Percentiles rank a stretch among this genome's conserved stretches.
Conservation (phyloP, 2,888 invertebrate genomes). For the Drosophila conformis region DNA sequence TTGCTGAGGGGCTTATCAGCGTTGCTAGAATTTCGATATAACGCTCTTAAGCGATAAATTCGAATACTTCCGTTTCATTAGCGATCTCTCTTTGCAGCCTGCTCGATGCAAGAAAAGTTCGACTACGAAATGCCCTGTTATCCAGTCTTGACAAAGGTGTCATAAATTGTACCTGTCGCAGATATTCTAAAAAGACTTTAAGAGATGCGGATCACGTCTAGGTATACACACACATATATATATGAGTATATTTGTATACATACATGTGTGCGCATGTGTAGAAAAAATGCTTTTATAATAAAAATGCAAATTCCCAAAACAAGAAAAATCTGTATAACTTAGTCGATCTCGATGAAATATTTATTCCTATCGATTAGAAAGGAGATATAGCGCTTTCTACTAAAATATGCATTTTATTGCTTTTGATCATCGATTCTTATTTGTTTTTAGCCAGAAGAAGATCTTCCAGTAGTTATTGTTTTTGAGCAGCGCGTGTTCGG, state of each 20-base stretch:
- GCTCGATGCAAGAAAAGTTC: neutral
- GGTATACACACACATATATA: neutral
- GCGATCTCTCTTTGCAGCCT: neutral
- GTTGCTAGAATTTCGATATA: conserved; percentile 9
- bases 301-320: neutral
- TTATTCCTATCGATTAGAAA: neutral
- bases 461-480: neutral
- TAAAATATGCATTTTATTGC: neutral
- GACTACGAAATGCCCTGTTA: neutral
- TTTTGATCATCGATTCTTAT: neutral
- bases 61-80: conserved; percentile 6
- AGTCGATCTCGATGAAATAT: no score
- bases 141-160: neutral
- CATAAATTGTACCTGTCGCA: neutral
- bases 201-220: neutral
- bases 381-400: neutral
- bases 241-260: neutral
- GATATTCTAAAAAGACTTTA: neutral
- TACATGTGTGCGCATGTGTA: neutral
- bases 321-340: neutral
- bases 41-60: conserved; percentile 15
- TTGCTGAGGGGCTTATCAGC: conserved; percentile 31
- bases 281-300: neutral
- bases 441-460: neutral
- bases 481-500: neutral